phyloP scores from a whole-genome alignment of 1,140 invertebrate species.

The Drosophila varians region DNA sequence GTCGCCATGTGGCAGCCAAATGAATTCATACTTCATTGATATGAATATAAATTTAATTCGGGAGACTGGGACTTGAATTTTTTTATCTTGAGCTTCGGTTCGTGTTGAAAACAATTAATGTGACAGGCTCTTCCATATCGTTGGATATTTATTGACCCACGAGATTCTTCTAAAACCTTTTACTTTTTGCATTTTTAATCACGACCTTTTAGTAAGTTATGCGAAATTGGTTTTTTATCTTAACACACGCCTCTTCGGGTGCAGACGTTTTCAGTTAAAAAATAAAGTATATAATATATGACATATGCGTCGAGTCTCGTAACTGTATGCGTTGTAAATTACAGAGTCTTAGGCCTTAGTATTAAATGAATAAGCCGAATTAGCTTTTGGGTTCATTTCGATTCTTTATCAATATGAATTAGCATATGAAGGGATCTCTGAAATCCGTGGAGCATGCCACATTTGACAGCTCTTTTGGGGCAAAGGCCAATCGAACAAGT shows the following conservation, averaged over 20 bases:
- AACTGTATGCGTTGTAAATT: constrained; percentile 78
- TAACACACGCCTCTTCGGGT: constrained; percentile 4
- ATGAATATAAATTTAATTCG: constrained; percentile 46
- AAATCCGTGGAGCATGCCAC: constrained; percentile 55
- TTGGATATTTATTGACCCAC: constrained; percentile 58
- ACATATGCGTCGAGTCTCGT: constrained; percentile 32
- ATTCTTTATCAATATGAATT: constrained; percentile 62
- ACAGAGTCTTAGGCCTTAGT: constrained; percentile 43
- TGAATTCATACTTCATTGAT: constrained; percentile 67
- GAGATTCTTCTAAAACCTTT: constrained; percentile 18
- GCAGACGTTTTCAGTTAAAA: constrained; percentile 25
- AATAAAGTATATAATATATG: background rate
- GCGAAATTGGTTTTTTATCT: constrained; percentile 43
- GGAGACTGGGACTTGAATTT: constrained; percentile 10
- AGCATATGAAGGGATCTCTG: constrained; percentile 69
- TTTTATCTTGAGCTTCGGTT: constrained; percentile 14
- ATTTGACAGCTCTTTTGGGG: constrained; percentile 49
- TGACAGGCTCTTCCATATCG: constrained; percentile 48
- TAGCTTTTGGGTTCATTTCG: constrained; percentile 18
- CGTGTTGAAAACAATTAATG: constrained; percentile 42
- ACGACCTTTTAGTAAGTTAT: constrained; percentile 57
- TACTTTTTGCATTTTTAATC: constrained; percentile 72
- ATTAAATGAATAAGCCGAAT: constrained; percentile 52
- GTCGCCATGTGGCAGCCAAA: constrained; percentile 49
- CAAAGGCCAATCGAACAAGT: too few species aligned